phyloP scores from a whole-genome alignment of 2,113 vertebrate genomes.

The Entomyzon cyanotis region DNA sequence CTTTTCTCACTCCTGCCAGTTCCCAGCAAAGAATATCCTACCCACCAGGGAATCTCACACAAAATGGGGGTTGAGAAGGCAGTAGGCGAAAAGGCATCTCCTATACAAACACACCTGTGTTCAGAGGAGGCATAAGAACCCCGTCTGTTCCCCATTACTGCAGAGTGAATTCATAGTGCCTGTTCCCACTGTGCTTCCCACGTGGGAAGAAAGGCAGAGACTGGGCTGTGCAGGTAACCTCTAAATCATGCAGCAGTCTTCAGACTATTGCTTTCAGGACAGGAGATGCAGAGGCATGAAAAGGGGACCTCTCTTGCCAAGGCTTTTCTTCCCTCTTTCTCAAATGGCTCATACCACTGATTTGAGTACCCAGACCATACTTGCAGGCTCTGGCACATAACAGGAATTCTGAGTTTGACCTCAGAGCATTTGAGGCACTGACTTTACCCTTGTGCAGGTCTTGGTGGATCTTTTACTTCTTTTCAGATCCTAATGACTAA shows the following conservation, averaged over 20 bases:
- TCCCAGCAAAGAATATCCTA: background rate
- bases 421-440: background rate
- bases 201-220: background rate
- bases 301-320: background rate
- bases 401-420: background rate
- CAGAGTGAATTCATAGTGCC: background rate
- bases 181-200: background rate
- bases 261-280: background rate
- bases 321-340: background rate
- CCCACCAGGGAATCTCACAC: background rate
- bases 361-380: background rate
- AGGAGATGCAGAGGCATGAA: background rate
- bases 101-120: background rate
- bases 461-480: background rate
- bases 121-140: background rate
- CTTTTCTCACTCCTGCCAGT: background rate
- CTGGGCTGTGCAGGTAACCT: background rate
- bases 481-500: background rate
- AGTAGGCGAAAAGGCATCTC: background rate
- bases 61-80: background rate
- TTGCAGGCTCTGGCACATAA: background rate
- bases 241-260: background rate
- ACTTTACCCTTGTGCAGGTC: background rate
- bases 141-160: accelerated
- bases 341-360: background rate